These are phyloP conservation scores for Oscheius myriophilus DNA, from an alignment of 2,888 invertebrate genomes.

Conservation along the genomic window DNA sequence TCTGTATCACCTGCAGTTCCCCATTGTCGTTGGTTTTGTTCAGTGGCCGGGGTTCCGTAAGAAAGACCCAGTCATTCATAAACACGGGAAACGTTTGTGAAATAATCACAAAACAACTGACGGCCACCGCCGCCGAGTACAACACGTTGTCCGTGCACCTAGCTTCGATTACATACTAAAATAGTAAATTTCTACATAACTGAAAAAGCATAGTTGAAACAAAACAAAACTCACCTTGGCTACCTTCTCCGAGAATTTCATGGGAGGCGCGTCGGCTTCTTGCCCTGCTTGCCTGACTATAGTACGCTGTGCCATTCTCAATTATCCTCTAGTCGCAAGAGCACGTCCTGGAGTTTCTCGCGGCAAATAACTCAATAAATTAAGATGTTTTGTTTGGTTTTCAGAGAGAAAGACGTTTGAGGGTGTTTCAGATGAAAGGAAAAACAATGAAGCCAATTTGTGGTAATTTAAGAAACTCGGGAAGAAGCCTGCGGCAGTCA, in stretches of 20 bases:
- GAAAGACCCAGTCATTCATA: constrained; percentile 64
- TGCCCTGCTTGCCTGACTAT: constrained; percentile 21
- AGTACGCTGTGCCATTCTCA: constrained; percentile 25
- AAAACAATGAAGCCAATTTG: too few species aligned
- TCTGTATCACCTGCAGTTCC: constrained; percentile 51
- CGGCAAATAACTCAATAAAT: too few species aligned
- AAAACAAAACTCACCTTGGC: constrained; percentile 28
- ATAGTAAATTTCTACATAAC: background rate
- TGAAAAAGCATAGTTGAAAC: background rate
- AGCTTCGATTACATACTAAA: constrained; percentile 46
- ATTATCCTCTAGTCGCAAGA: constrained; percentile 10
- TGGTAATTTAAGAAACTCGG: too few species aligned
- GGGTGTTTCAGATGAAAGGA: too few species aligned
- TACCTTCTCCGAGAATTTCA: constrained; percentile 35
- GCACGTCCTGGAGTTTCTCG: too few species aligned
- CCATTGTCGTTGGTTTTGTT: constrained; percentile 68
- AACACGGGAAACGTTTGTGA: constrained; percentile 57
- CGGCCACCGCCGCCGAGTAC: constrained; percentile 46
- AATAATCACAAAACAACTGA: constrained; percentile 46
- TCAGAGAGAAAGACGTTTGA: too few species aligned
- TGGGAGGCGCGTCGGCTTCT: constrained; percentile 24
- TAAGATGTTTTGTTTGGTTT: too few species aligned
- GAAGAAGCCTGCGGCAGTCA: too few species aligned
- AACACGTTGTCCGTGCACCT: constrained; percentile 59
- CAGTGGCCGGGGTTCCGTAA: constrained; percentile 66